Evolutionary conservation across 1,140 invertebrate genomes (phyloP).

Genomic region (Manduca sexta): DNA sequence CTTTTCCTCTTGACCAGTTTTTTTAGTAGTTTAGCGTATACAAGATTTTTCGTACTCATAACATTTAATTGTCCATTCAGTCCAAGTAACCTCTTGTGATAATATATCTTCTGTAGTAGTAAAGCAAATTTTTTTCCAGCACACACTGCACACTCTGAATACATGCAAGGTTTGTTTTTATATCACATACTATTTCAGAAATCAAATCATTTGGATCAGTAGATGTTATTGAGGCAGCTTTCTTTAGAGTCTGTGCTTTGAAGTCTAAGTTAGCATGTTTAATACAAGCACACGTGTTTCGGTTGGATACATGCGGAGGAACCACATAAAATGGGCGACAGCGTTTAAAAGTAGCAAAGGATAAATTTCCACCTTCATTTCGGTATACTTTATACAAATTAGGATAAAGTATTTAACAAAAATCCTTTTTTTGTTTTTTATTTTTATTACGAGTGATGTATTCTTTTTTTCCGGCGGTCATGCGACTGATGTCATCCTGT

Average conservation of each 20-base stretch:
- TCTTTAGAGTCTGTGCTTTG: neutral
- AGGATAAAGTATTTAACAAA: conserved; percentile 8
- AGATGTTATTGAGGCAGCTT: too few relatives aligned
- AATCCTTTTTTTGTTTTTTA: conserved; percentile 16
- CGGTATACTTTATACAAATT: conserved; percentile 9
- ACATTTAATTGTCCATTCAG: too few relatives aligned
- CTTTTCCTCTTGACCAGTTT: too few relatives aligned
- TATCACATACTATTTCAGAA: too few relatives aligned
- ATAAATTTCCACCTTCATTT: conserved; percentile 3
- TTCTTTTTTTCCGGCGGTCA: conserved; percentile 19
- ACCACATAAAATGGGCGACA: conserved; percentile 3
- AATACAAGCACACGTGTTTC: conserved; percentile 3
- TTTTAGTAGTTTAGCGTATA: too few relatives aligned
- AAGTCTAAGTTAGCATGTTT: conserved; percentile 1
- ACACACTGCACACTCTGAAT: too few relatives aligned
- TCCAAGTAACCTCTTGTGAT: too few relatives aligned
- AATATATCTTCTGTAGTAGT: too few relatives aligned
- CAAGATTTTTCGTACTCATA: too few relatives aligned
- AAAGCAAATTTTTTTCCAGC: too few relatives aligned
- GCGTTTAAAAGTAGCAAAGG: conserved; percentile 3
- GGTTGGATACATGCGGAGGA: neutral
- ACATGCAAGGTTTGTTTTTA: too few relatives aligned
- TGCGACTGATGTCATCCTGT: conserved; percentile 12
- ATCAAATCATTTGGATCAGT: too few relatives aligned
- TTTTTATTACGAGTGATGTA: conserved; percentile 6